phyloP scores from a whole-genome alignment of 1,140 invertebrate genomes.

The Belonocnema kinseyi region DNA sequence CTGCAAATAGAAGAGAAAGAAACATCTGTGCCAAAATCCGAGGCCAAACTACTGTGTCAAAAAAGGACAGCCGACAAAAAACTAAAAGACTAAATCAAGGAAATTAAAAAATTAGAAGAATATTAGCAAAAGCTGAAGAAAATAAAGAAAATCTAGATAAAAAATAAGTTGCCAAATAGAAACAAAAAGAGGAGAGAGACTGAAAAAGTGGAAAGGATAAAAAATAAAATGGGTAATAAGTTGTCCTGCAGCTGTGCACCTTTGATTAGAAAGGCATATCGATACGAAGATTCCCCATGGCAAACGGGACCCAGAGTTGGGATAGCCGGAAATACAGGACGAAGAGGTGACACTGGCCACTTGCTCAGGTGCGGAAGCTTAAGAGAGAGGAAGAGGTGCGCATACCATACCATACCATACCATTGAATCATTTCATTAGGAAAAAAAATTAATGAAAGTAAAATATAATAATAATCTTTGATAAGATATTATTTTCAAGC shows the following conservation, averaged over 20 bases:
- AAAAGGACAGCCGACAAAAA: neutral
- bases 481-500: conserved; percentile 27
- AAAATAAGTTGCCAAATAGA: neutral
- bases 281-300: conserved; percentile 95
- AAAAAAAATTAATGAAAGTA: neutral
- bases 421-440: conserved; percentile 59
- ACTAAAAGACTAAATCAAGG: conserved; percentile 1
- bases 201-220: conserved; percentile 25
- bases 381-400: conserved; percentile 77
- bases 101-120: conserved; percentile 7
- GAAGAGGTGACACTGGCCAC: conserved; percentile 90
- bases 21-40: conserved; percentile 7
- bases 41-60: conserved; percentile 33
- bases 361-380: conserved; percentile 88
- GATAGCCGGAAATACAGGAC: conserved; percentile 69
- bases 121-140: conserved; percentile 1
- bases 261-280: conserved; percentile 93
- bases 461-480: neutral
- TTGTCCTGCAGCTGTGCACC: conserved; percentile 95
- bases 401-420: conserved; percentile 71
- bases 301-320: conserved; percentile 78
- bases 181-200: neutral
- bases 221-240: conserved; percentile 92
- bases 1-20: neutral
- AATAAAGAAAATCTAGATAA: conserved; percentile 9